These are phyloP conservation scores for Euura saliciscinereae DNA, from an alignment of 1,140 invertebrate species.

Conservation along the genomic window DNA sequence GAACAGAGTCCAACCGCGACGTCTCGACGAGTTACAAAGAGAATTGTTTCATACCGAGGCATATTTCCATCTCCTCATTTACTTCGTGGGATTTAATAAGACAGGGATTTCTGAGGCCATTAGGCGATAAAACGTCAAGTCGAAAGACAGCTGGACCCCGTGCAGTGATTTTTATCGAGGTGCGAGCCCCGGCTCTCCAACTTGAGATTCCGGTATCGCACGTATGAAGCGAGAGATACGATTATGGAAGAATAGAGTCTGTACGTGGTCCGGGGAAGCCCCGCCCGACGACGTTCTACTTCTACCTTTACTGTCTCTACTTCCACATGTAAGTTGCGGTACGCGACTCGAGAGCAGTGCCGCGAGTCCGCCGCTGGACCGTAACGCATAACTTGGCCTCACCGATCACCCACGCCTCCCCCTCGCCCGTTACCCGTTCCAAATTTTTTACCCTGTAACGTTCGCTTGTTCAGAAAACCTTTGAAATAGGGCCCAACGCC, in stretches of 20 bases:
- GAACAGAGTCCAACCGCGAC: neutral
- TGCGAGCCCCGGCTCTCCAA: neutral
- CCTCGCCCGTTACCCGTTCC: neutral
- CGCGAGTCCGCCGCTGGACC: neutral
- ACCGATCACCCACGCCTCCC: neutral
- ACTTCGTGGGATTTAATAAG: neutral
- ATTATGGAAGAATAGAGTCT: no score
- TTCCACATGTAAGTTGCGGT: neutral
- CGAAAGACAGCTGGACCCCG: neutral
- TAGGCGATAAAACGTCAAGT: neutral
- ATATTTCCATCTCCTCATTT: neutral
- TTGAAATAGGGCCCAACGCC: neutral
- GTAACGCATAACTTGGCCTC: constrained; percentile 4
- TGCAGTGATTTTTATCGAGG: neutral
- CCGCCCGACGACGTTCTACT: neutral
- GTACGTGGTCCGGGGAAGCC: neutral
- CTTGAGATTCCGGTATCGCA: neutral
- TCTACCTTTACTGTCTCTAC: neutral
- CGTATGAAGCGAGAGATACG: neutral
- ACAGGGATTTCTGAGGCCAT: neutral
- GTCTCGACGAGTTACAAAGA: neutral
- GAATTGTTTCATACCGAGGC: neutral
- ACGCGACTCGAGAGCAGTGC: neutral
- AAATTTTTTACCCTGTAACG: neutral
- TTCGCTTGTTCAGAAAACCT: neutral